phyloP scores from a whole-genome alignment of 2,797 vertebrate genomes.

The Tadarida brasiliensis region DNA sequence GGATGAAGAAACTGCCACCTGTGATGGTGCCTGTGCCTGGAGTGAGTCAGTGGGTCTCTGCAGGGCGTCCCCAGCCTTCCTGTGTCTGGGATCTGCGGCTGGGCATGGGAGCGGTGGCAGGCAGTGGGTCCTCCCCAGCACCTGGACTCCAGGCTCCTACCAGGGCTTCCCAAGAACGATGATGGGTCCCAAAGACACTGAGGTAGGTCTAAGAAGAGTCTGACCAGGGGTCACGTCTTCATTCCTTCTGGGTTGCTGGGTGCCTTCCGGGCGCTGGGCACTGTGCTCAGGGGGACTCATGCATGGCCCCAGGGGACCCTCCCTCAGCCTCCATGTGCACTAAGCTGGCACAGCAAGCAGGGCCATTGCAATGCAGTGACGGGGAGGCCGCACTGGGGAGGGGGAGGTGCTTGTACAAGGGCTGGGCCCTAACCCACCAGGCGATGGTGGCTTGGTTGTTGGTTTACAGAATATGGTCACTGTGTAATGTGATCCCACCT shows the following conservation, averaged over 20 bases:
- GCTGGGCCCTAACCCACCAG: too few relatives aligned
- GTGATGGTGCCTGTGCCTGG: background rate
- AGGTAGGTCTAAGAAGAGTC: background rate
- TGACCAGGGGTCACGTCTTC: background rate
- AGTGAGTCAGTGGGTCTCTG: background rate
- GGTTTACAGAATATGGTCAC: background rate
- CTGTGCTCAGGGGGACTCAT: fast-evolving
- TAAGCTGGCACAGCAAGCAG: background rate
- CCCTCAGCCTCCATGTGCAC: background rate
- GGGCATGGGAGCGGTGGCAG: too few relatives aligned
- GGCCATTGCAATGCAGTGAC: fast-evolving
- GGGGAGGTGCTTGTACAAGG: background rate
- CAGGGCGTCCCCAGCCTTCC: background rate
- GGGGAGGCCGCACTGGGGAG: background rate
- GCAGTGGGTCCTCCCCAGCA: background rate
- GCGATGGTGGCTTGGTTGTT: background rate
- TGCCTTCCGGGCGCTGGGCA: background rate
- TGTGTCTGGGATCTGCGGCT: fast-evolving
- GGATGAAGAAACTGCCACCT: background rate
- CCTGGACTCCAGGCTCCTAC: background rate
- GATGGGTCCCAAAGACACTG: background rate
- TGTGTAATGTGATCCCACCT: background rate
- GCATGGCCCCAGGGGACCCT: background rate
- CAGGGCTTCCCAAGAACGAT: too few relatives aligned
- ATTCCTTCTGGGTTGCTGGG: background rate